phyloP scores from a whole-genome alignment of 2,888 invertebrate genomes.

The Dilophus febrilis region DNA sequence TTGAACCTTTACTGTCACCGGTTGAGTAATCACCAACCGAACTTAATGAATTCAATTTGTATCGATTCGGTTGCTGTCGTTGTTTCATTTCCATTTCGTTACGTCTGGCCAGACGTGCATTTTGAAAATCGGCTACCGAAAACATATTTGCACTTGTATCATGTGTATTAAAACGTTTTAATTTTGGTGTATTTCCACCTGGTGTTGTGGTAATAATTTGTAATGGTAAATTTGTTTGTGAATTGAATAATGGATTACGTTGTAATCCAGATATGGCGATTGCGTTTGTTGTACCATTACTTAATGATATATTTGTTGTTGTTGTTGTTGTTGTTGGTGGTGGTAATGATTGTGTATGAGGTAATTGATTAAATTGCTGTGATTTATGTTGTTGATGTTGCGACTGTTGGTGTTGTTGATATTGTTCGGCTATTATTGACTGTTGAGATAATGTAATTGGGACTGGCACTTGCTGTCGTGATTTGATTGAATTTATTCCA shows the following conservation, averaged over 20 bases:
- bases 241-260: conserved; percentile 16
- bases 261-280: too few relatives aligned
- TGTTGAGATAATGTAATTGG: background rate
- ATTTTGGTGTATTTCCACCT: conserved; percentile 27
- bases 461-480: background rate
- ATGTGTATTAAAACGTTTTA: conserved; percentile 29
- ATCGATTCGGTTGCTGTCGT: conserved; percentile 21
- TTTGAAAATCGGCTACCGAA: conserved; percentile 30
- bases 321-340: conserved; percentile 1
- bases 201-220: conserved; percentile 17
- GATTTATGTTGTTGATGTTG: background rate
- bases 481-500: background rate
- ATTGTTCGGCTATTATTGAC: background rate
- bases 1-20: conserved; percentile 29
- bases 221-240: conserved; percentile 19
- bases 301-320: too few relatives aligned
- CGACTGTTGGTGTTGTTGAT: background rate
- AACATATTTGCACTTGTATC: conserved; percentile 31
- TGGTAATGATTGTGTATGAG: background rate
- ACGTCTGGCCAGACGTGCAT: conserved; percentile 28
- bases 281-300: too few relatives aligned
- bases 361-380: too few relatives aligned
- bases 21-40: conserved; percentile 26
- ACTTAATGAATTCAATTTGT: conserved; percentile 24
- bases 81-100: conserved; percentile 30